Conservation (phyloP, 2,888 invertebrate genomes). For the Xiphydria camelus region DNA sequence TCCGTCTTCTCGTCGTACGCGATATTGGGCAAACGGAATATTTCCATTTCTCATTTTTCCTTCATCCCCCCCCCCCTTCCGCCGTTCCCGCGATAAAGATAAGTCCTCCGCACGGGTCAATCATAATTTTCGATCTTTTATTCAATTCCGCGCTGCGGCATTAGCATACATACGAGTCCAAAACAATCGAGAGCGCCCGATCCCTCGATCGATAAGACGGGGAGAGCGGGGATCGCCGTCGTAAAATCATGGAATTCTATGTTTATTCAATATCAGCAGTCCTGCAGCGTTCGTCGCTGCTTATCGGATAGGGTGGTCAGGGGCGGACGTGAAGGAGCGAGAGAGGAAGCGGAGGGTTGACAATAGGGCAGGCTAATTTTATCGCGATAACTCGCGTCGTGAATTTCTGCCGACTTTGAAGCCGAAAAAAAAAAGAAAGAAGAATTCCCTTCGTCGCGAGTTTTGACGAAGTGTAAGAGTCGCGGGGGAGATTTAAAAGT, state of each 20-base stretch:
- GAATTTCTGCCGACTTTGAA: not conserved
- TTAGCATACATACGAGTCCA: constrained; percentile 53
- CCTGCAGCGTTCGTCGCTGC: constrained; percentile 7
- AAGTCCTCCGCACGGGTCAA: constrained; percentile 33
- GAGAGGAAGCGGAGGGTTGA: constrained; percentile 9
- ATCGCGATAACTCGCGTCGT: constrained; percentile 28
- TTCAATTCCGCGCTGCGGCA: constrained; percentile 50
- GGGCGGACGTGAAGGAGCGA: constrained; percentile 18
- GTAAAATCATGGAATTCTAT: constrained; percentile 56
- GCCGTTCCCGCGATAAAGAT: constrained; percentile 10
- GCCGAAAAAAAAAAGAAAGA: no score
- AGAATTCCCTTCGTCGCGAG: no score
- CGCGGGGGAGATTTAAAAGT: no score
- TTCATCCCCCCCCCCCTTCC: constrained; percentile 19
- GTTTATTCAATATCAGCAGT: constrained; percentile 59
- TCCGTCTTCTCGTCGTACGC: no score
- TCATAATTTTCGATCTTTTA: constrained; percentile 56
- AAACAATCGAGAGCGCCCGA: constrained; percentile 33
- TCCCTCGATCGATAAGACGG: constrained; percentile 37
- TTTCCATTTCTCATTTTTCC: constrained; percentile 4
- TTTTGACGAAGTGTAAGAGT: no score
- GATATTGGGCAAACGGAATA: no score
- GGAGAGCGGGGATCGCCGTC: constrained; percentile 37
- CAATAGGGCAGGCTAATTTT: constrained; percentile 26
- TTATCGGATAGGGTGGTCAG: constrained; percentile 17